Conservation (phyloP, 2,113 vertebrate genomes). For the Pelmatolapia mariae region DNA sequence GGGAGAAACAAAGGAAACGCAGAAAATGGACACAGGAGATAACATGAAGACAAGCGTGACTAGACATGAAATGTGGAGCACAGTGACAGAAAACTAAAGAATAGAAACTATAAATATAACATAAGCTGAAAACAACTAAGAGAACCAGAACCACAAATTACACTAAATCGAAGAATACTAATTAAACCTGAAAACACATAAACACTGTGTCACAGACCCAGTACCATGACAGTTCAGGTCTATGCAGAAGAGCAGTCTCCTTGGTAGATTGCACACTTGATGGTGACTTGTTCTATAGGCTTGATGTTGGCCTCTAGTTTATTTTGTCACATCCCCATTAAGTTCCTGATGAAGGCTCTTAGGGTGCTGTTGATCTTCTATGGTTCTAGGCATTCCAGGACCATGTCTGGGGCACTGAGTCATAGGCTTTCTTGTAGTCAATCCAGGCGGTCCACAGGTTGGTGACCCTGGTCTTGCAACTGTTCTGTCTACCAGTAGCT, state of each 20-base stretch:
- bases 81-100: neutral
- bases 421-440: neutral
- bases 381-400: neutral
- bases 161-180: neutral
- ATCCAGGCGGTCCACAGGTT: neutral
- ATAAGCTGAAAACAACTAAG: neutral
- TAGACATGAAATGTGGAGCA: neutral
- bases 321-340: neutral
- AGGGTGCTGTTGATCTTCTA: neutral
- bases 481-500: neutral
- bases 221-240: neutral
- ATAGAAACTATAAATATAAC: neutral
- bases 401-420: rapidly evolving
- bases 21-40: neutral
- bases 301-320: neutral
- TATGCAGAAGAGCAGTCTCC: neutral
- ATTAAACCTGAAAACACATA: neutral
- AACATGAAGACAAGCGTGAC: neutral
- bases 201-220: neutral
- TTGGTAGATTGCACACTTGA: neutral
- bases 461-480: neutral
- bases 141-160: neutral
- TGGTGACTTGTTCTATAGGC: neutral
- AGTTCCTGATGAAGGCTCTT: neutral
- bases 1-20: rapidly evolving